Conservation (phyloP, 2,888 invertebrate species). For the Syrphus vitripennis region DNA sequence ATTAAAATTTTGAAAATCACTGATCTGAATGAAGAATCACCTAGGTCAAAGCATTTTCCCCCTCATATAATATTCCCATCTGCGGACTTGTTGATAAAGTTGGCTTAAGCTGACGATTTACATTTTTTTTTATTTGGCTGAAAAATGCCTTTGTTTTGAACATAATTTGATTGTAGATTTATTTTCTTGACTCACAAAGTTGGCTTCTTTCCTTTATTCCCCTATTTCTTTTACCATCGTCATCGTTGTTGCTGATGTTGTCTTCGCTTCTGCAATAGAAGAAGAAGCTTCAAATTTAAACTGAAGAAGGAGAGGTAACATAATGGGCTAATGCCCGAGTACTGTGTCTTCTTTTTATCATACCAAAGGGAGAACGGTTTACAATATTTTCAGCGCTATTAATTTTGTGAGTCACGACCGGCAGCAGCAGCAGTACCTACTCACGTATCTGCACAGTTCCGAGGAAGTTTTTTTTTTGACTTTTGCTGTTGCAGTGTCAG, state of each 20-base stretch:
- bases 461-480: conserved; percentile 4
- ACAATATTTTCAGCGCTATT: conserved; percentile 71
- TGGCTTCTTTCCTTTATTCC: background rate
- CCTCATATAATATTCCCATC: background rate
- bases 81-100: background rate
- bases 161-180: conserved; percentile 25
- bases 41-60: no score
- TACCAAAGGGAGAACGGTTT: conserved; percentile 30
- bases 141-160: conserved; percentile 44
- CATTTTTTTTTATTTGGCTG: background rate
- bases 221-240: background rate
- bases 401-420: conserved; percentile 74
- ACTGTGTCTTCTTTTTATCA: background rate
- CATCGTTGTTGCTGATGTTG: background rate
- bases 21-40: no score
- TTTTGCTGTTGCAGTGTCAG: conserved; percentile 30
- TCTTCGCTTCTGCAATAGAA: background rate
- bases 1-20: no score
- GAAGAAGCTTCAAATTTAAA: conserved; percentile 4
- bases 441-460: conserved; percentile 23
- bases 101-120: conserved; percentile 17
- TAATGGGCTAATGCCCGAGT: conserved; percentile 36
- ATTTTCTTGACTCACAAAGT: conserved; percentile 28
- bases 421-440: background rate
- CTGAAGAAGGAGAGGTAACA: background rate